Conservation (phyloP, 2,797 vertebrate genomes). For the Lemur catta region DNA sequence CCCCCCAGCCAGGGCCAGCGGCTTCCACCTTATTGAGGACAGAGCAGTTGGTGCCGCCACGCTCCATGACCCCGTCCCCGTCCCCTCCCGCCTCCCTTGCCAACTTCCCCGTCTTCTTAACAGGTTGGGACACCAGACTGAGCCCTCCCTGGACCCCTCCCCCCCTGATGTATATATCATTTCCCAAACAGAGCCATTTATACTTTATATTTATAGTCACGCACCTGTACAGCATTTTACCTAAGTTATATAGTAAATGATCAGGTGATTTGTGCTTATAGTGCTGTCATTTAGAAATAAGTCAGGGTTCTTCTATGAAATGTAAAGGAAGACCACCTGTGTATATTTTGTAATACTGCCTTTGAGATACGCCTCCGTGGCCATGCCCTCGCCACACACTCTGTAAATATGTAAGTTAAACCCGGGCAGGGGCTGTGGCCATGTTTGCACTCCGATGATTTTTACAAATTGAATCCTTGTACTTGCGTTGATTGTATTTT, state of each 20-base stretch:
- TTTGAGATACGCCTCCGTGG: slow-evolving; percentile 66
- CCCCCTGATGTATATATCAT: not conserved
- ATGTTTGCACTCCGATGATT: not conserved
- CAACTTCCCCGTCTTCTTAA: too few species aligned
- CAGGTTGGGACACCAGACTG: not conserved
- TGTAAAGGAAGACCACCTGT: slow-evolving; percentile 57
- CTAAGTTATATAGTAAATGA: slow-evolving; percentile 76
- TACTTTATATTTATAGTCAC: slow-evolving; percentile 78
- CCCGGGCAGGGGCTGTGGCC: not conserved
- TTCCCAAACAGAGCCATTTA: slow-evolving; percentile 48
- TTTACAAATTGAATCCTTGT: slow-evolving; percentile 32
- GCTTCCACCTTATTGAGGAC: not conserved
- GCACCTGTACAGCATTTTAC: slow-evolving; percentile 80
- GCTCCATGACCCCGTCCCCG: too few species aligned
- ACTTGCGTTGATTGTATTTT: not conserved
- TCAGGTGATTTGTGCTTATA: slow-evolving; percentile 64
- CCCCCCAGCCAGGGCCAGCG: not conserved
- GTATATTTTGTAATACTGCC: slow-evolving; percentile 80
- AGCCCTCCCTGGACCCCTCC: not conserved
- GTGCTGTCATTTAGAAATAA: slow-evolving; percentile 70
- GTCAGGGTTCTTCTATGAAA: slow-evolving; percentile 75
- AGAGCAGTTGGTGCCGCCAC: rapidly evolving
- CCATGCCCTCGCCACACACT: not conserved
- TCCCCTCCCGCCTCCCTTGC: not conserved
- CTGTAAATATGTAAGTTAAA: slow-evolving; percentile 68